Evolutionary conservation across 2,797 vertebrate genomes (phyloP).

Genomic region (Sebastes wilsoni): DNA sequence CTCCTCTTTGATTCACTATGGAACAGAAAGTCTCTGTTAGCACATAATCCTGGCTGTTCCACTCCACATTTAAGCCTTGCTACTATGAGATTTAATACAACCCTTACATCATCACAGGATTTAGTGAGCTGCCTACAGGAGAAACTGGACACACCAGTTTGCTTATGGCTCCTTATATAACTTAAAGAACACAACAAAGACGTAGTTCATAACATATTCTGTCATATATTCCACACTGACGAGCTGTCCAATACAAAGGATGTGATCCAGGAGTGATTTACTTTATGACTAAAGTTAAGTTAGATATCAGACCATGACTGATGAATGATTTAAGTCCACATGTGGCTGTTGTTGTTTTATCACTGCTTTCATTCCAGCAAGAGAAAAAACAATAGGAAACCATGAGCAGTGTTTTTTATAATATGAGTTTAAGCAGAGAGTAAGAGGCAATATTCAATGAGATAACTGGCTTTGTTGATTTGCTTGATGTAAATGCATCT

Average conservation of each 20-base stretch:
- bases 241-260: neutral
- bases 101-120: neutral
- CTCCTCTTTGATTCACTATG: slow-evolving; percentile 27
- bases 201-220: neutral
- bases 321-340: neutral
- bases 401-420: neutral
- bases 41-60: neutral
- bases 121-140: neutral
- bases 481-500: no score
- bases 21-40: slow-evolving; percentile 14
- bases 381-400: neutral
- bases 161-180: neutral
- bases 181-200: neutral
- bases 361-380: neutral
- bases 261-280: neutral
- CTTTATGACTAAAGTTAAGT: neutral
- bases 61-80: neutral
- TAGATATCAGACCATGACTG: neutral
- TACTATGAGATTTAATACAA: neutral
- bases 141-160: slow-evolving; percentile 7
- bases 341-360: neutral
- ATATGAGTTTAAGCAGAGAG: neutral
- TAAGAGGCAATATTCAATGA: neutral
- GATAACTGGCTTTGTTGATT: neutral
- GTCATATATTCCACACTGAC: neutral